Evolutionary conservation across 2,113 vertebrate genomes (phyloP).

Genomic region (Natator depressus): DNA sequence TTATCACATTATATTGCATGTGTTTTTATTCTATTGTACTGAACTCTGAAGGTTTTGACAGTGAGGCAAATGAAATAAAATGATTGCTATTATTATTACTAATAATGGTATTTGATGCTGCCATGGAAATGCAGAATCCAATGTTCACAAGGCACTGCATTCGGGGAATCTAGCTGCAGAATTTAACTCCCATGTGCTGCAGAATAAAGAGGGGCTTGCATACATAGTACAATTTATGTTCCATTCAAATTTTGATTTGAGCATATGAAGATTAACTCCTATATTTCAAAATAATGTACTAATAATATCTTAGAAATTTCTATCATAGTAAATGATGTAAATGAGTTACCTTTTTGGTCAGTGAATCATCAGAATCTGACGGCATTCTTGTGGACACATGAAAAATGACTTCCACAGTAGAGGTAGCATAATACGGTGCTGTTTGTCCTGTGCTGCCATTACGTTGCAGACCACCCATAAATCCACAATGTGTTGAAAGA

Average conservation of each 20-base stretch:
- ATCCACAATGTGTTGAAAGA: conserved; percentile 94
- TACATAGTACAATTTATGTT: neutral
- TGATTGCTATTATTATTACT: conserved; percentile 64
- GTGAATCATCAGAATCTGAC: conserved; percentile 92
- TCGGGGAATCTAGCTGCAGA: conserved; percentile 19
- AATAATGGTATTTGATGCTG: conserved; percentile 56
- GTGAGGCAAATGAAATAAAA: conserved; percentile 54
- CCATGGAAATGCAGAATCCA: conserved; percentile 62
- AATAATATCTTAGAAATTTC: rapidly evolving
- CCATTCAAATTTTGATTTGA: neutral
- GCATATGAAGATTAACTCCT: rapidly evolving
- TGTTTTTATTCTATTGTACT: conserved; percentile 38
- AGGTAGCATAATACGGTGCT: conserved; percentile 96
- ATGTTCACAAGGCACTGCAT: conserved; percentile 61
- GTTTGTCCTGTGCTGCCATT: conserved; percentile 96
- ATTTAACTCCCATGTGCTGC: neutral
- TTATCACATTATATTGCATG: neutral
- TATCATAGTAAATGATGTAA: neutral
- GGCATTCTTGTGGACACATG: conserved; percentile 99
- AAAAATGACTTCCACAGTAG: conserved; percentile 96
- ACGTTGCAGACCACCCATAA: conserved; percentile 97
- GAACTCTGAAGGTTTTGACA: conserved; percentile 45
- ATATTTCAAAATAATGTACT: neutral
- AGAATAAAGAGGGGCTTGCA: neutral
- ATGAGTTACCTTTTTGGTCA: conserved; percentile 93